Conservation (phyloP, 1,140 invertebrate species). For the Nasonia longicornis region DNA sequence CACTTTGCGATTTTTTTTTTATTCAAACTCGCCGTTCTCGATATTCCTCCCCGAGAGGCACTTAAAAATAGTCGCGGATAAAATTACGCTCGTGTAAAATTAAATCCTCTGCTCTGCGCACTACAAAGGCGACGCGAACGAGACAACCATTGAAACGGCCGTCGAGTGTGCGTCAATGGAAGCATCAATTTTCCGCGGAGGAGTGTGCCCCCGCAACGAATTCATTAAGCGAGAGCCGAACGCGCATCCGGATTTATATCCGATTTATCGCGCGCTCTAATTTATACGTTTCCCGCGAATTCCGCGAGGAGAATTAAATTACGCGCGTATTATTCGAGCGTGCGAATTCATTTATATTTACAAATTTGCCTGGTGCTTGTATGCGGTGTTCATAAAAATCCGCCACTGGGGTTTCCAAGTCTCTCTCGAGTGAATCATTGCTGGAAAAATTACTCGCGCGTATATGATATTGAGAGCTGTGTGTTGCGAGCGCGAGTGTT, state of each 20-base stretch:
- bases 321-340: background rate
- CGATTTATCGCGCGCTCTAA: conserved; percentile 10
- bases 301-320: background rate
- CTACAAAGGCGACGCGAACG: background rate
- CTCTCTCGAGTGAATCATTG: background rate
- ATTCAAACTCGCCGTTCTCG: too few species aligned
- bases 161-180: background rate
- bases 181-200: conserved; percentile 7
- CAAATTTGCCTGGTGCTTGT: background rate
- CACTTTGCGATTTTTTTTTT: too few species aligned
- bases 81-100: too few species aligned
- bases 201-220: background rate
- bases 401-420: too few species aligned
- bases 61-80: too few species aligned
- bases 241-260: background rate
- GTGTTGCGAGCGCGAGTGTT: too few species aligned
- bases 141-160: background rate
- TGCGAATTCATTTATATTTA: conserved; percentile 5
- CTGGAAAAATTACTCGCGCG: background rate
- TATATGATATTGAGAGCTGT: background rate
- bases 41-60: too few species aligned
- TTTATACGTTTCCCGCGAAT: background rate
- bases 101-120: too few species aligned
- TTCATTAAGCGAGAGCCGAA: background rate
- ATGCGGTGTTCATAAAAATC: background rate